Evolutionary conservation across 2,888 invertebrate genomes (phyloP), one percentile per base, ranked within the genome.

Genomic region (Cataglyphis cursor): DNA sequence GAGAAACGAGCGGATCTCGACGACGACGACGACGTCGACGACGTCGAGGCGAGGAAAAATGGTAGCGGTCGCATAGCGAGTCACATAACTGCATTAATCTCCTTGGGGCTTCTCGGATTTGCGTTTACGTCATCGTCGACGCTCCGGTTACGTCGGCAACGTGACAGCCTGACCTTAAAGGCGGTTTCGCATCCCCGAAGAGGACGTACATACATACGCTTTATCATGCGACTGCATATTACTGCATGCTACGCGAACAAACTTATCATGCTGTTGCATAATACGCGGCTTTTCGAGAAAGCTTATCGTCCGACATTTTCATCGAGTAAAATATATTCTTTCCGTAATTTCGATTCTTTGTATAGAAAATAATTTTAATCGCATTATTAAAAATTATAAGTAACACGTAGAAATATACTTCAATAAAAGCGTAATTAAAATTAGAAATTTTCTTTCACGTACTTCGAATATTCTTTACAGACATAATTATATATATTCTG

Each of bases 101-200:
- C 64, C 87, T 83, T 31, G 74, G 78, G 91, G 92, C 91, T 91
- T 92, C 78, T 80, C 91, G 88, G 91, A 90, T 92, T 91, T 91
- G 88, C 89, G 87, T 91, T 91, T 90, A 85, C 92, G 90, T 91
- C 90, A 91, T 73, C 65, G 78, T 21, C 76, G 83, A 85, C 85
- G 90, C 88, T 89, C 88, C 85, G 86, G 84, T 90, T 90, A 90
- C 86, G 85, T 85, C 81, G 76, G 62, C 73, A 76, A 70, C 87
- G 87, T 83, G 91, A 86, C 90, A 86, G 83, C 84, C 72, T 75
- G 90, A 87, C 84, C 89, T 89, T 86, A 89, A 87, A 84, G 74
- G 80, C 64, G 65, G 64, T 80, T 72, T 86, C 82, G 18, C 81
- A 75, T 85, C 68, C 75, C 35, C 41, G 41, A 61, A 41, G 35